Evolutionary conservation across 1,140 invertebrate species (phyloP).

Genomic region (Temnothorax curvispinosus): DNA sequence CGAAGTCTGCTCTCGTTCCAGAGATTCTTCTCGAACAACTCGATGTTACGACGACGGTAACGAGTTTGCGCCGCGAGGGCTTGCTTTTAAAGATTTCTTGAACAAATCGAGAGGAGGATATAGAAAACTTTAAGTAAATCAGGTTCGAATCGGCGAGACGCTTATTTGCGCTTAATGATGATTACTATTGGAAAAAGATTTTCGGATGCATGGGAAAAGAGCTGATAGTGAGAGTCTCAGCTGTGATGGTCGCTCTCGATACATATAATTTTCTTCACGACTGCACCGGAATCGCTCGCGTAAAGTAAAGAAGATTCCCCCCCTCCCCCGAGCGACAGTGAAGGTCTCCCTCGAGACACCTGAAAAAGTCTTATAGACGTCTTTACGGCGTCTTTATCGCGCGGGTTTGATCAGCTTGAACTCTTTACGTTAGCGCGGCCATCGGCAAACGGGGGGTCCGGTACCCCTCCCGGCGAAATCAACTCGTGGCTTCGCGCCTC

Average conservation of each 20-base stretch:
- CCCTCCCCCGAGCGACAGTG: too few relatives aligned
- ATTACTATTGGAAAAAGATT: neutral
- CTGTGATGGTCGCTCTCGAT: neutral
- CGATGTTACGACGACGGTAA: neutral
- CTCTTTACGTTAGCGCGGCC: neutral
- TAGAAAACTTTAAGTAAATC: neutral
- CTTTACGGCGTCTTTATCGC: neutral
- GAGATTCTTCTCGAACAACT: neutral
- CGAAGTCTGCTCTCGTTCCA: neutral
- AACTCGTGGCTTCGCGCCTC: slow-evolving; percentile 16
- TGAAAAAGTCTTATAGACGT: neutral
- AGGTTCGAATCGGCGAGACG: too few relatives aligned
- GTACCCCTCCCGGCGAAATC: neutral
- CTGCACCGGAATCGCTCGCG: neutral
- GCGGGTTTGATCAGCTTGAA: slow-evolving; percentile 25
- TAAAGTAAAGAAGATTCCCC: neutral
- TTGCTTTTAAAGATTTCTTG: neutral
- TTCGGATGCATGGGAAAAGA: too few relatives aligned
- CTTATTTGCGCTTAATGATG: neutral
- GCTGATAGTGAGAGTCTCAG: neutral
- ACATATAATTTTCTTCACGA: neutral
- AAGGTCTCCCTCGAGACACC: neutral
- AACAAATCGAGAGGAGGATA: neutral
- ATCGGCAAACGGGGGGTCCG: neutral
- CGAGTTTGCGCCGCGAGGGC: neutral